Percentiles rank a stretch among this genome's conserved stretches.
phyloP scores from a whole-genome alignment of 2,113 vertebrate genomes.

The Pterophyllum scalare region DNA sequence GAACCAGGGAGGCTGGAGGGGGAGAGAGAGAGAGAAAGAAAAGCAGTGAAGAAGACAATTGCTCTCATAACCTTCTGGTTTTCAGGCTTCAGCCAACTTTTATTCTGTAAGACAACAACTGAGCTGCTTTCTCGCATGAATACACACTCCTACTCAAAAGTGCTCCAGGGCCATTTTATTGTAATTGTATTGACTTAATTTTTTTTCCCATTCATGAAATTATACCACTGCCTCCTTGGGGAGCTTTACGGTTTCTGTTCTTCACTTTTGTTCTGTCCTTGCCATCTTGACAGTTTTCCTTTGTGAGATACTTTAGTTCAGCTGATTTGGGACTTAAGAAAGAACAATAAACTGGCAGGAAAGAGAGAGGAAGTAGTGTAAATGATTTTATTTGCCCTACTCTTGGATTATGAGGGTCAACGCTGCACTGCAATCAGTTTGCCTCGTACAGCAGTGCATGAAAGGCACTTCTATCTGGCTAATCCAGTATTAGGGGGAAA shows the following conservation, averaged over 20 bases:
- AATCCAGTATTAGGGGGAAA: conserved; percentile 6
- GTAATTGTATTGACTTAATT: conserved; percentile 54
- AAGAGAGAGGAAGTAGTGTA: conserved; percentile 11
- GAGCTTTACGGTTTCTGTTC: background rate
- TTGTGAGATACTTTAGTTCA: conserved; percentile 18
- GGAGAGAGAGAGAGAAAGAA: background rate
- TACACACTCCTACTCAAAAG: background rate
- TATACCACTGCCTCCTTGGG: background rate
- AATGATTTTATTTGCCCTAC: conserved; percentile 18
- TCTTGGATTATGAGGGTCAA: conserved; percentile 2
- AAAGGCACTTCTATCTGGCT: background rate
- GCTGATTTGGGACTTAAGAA: conserved; percentile 16
- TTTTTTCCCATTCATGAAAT: conserved; percentile 57
- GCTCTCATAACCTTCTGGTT: conserved; percentile 57
- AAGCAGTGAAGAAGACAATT: conserved; percentile 28
- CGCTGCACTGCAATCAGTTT: background rate
- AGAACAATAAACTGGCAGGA: conserved; percentile 1
- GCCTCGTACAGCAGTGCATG: background rate
- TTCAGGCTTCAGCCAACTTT: conserved; percentile 52
- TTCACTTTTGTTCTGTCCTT: conserved; percentile 12
- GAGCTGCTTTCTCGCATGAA: conserved; percentile 1
- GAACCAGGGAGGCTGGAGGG: conserved; percentile 30
- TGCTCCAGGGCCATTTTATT: conserved; percentile 35
- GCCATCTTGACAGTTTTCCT: conserved; percentile 33
- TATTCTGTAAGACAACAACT: conserved; percentile 21